A percentile compares a stretch with the other conserved stretches of the same genome.
Conservation (phyloP, 2,888 invertebrate species). For the Drosophila falleni region DNA sequence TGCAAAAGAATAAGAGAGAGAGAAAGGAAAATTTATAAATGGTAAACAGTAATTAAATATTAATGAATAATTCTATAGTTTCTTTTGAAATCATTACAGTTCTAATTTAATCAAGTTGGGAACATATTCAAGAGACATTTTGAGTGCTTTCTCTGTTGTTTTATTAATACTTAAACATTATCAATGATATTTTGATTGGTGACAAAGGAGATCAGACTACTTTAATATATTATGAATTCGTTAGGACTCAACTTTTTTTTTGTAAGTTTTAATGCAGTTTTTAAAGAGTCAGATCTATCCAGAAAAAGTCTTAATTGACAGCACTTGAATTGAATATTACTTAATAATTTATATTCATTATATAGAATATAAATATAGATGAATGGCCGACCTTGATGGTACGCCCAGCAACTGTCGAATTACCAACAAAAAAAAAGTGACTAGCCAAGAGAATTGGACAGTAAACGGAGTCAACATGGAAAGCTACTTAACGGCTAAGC, state of each 20-base stretch:
- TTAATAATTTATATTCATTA: conserved; percentile 8
- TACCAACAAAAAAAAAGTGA: conserved; percentile 31
- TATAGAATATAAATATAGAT: conserved; percentile 39
- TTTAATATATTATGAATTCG: too few species aligned
- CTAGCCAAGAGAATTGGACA: conserved; percentile 60
- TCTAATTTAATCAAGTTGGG: too few species aligned
- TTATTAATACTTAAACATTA: too few species aligned
- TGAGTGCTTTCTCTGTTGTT: too few species aligned
- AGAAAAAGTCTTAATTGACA: background rate
- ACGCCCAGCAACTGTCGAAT: conserved; percentile 73
- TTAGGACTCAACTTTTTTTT: too few species aligned
- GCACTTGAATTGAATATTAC: conserved; percentile 3
- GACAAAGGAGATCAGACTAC: too few species aligned
- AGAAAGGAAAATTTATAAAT: background rate
- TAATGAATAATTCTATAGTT: background rate
- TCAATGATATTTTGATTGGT: too few species aligned
- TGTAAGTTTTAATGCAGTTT: background rate
- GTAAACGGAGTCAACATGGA: conserved; percentile 69
- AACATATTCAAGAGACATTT: too few species aligned
- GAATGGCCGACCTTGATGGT: conserved; percentile 78
- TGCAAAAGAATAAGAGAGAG: conserved; percentile 50
- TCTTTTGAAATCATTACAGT: too few species aligned
- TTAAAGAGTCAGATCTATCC: background rate
- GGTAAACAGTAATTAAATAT: background rate
- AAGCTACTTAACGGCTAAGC: conserved; percentile 76